Evolutionary conservation across 2,113 vertebrate genomes (phyloP).

Genomic region (Oreochromis spilurus): DNA sequence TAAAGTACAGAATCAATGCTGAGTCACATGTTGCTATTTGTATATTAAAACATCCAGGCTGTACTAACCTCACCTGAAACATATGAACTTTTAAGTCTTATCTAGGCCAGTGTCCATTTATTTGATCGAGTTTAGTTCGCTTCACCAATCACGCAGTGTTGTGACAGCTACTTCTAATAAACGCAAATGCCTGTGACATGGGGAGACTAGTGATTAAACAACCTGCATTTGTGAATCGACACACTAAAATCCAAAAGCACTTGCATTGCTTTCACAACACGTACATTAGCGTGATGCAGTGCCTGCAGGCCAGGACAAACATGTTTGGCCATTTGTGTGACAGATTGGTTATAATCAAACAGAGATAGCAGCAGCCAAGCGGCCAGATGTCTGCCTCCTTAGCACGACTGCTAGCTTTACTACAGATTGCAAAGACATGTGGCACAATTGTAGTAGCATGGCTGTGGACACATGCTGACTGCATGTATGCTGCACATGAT

Average conservation of each 20-base stretch:
- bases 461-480: background rate
- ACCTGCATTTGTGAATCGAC: background rate
- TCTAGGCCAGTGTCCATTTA: background rate
- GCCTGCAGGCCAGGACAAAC: background rate
- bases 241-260: background rate
- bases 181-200: background rate
- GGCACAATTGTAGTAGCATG: background rate
- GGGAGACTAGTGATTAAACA: background rate
- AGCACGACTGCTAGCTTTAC: slow-evolving; percentile 8
- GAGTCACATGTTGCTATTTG: background rate
- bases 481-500: background rate
- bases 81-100: background rate
- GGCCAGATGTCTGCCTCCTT: slow-evolving; percentile 6
- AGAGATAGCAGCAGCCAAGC: background rate
- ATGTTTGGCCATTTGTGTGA: background rate
- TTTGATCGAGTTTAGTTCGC: background rate
- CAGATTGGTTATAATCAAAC: slow-evolving; percentile 12
- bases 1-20: background rate
- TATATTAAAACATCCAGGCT: background rate
- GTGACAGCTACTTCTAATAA: background rate
- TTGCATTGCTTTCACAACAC: background rate
- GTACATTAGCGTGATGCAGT: background rate
- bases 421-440: slow-evolving; percentile 31
- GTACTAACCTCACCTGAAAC: background rate
- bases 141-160: background rate